phyloP scores from a whole-genome alignment of 2,888 invertebrate genomes.

The Acleris cristana region DNA sequence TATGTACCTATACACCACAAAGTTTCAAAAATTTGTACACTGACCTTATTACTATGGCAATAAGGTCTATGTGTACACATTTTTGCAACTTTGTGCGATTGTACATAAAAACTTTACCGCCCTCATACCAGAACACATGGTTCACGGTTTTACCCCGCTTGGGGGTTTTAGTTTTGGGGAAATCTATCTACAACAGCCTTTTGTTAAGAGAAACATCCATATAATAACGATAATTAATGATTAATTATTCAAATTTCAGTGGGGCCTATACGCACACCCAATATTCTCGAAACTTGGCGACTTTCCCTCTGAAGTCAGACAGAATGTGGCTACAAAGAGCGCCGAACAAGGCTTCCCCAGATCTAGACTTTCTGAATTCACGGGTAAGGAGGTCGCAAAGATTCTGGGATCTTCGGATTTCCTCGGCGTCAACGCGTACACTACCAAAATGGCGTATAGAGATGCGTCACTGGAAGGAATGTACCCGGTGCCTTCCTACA shows the following conservation, averaged over 20 bases:
- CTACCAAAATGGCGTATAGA: conserved; percentile 67
- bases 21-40: no score
- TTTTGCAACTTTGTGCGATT: no score
- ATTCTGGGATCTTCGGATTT: conserved; percentile 87
- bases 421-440: conserved; percentile 87
- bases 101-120: no score
- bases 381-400: conserved; percentile 80
- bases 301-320: conserved; percentile 84
- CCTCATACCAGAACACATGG: no score
- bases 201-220: no score
- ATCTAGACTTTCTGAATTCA: conserved; percentile 84
- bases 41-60: no score
- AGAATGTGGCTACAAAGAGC: conserved; percentile 81
- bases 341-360: conserved; percentile 79
- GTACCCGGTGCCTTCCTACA: conserved; percentile 65
- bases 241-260: conserved; percentile 52
- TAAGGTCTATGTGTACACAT: no score
- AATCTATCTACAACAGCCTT: no score
- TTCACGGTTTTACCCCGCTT: no score
- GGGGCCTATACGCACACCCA: conserved; percentile 72
- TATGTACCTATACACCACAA: no score
- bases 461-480: conserved; percentile 65
- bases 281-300: conserved; percentile 83
- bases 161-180: no score
- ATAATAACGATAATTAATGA: no score